Evolutionary conservation across 2,797 vertebrate genomes (phyloP).

Genomic region (Bovichtus diacanthus): DNA sequence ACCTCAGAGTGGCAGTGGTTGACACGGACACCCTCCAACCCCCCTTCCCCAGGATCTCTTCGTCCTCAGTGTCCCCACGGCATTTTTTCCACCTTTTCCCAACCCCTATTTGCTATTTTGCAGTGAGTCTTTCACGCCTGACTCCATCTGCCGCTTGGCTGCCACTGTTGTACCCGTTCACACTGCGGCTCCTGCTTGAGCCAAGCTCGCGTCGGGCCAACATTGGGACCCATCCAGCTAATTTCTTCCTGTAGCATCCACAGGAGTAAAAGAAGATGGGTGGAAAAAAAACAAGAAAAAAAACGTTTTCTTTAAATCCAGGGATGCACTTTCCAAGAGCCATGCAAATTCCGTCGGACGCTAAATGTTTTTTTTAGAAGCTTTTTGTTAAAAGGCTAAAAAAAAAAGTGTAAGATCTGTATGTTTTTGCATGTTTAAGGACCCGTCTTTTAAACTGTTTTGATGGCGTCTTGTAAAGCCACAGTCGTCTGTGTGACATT

Average conservation of each 20-base stretch:
- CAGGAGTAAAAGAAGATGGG: neutral
- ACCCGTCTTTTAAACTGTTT: constrained; percentile 47
- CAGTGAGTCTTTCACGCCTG: constrained; percentile 57
- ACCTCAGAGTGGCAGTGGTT: neutral
- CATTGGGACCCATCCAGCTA: constrained; percentile 38
- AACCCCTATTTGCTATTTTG: constrained; percentile 48
- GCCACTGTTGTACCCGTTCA: constrained; percentile 26
- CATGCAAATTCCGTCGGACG: constrained; percentile 27
- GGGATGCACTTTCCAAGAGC: constrained; percentile 29
- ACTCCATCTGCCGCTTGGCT: constrained; percentile 67
- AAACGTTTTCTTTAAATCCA: constrained; percentile 18
- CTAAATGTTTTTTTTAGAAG: constrained; percentile 50
- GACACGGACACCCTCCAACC: constrained; percentile 6
- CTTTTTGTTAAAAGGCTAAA: constrained; percentile 28
- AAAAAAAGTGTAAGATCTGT: constrained; percentile 22
- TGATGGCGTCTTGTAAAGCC: neutral
- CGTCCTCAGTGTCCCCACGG: constrained; percentile 3
- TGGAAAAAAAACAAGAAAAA: too few relatives aligned
- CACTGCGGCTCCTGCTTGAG: constrained; percentile 31
- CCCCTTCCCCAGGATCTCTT: constrained; percentile 39
- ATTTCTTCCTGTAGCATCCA: constrained; percentile 30
- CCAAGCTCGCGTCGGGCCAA: constrained; percentile 34
- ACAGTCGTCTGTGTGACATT: constrained; percentile 32
- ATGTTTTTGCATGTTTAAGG: constrained; percentile 41
- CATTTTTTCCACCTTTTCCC: constrained; percentile 13